Evolutionary conservation across 2,888 invertebrate genomes (phyloP).

Genomic region (Chrysolina haemoptera): DNA sequence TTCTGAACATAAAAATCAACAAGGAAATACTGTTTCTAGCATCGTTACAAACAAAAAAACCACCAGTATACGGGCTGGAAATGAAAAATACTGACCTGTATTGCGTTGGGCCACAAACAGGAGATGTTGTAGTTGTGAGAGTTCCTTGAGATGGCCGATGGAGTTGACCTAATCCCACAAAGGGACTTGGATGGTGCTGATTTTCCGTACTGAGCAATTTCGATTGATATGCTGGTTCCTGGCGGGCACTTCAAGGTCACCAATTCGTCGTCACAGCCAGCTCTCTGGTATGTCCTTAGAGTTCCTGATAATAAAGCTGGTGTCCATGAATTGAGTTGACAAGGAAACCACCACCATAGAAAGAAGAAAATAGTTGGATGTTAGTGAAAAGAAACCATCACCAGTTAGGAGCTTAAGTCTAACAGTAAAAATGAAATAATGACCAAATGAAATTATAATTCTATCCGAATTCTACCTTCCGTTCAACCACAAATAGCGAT

Average conservation of each 20-base stretch:
- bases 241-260: conserved; percentile 91
- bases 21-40: neutral
- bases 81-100: conserved; percentile 78
- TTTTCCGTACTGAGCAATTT: conserved; percentile 91
- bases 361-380: conserved; percentile 28
- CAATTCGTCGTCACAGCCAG: conserved; percentile 92
- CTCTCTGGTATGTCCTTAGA: conserved; percentile 90
- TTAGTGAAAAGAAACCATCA: conserved; percentile 38
- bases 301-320: conserved; percentile 92
- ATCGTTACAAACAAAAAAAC: neutral
- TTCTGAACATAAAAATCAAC: too few relatives aligned
- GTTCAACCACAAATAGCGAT: too few relatives aligned
- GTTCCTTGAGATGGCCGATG: conserved; percentile 65
- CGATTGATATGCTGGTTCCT: conserved; percentile 92
- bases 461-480: neutral
- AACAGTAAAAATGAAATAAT: too few relatives aligned
- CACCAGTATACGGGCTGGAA: neutral
- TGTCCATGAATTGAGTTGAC: neutral
- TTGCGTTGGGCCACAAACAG: conserved; percentile 82
- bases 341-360: conserved; percentile 36
- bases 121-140: conserved; percentile 76
- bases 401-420: conserved; percentile 18
- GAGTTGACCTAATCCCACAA: conserved; percentile 59
- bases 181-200: conserved; percentile 67
- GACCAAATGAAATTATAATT: neutral